phyloP scores from a whole-genome alignment of 2,888 invertebrate species.

The Cephus sareptanus region DNA sequence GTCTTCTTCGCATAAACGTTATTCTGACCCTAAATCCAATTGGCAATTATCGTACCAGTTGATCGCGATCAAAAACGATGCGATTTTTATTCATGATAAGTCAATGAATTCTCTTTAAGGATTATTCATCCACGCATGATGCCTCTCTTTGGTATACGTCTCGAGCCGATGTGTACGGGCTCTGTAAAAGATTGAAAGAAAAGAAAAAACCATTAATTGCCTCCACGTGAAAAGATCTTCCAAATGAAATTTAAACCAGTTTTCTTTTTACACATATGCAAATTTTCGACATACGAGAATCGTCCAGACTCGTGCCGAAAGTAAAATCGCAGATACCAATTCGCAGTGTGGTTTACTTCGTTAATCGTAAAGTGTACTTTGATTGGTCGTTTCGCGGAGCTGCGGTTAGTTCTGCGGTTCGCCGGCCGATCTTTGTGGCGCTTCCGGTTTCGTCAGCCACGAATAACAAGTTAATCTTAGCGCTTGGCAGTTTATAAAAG shows the following conservation, averaged over 20 bases:
- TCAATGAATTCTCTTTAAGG: background rate
- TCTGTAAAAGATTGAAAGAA: background rate
- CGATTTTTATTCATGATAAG: background rate
- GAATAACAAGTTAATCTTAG: constrained; percentile 39
- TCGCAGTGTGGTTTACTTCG: background rate
- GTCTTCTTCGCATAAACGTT: background rate
- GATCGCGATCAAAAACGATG: background rate
- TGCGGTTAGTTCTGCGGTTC: constrained; percentile 36
- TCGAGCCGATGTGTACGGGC: background rate
- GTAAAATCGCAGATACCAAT: too few species aligned
- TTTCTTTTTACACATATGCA: background rate
- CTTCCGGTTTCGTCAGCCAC: constrained; percentile 42
- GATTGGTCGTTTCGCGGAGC: constrained; percentile 40
- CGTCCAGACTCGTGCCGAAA: background rate
- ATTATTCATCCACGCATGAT: background rate
- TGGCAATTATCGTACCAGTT: background rate
- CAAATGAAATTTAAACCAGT: background rate
- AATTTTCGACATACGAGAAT: background rate
- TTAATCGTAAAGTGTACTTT: constrained; percentile 44
- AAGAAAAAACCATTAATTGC: background rate
- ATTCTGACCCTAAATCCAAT: background rate
- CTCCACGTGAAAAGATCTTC: background rate
- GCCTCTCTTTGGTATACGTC: background rate
- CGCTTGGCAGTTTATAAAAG: constrained; percentile 26
- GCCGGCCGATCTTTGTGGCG: constrained; percentile 36